These are phyloP conservation scores for Ditula angustiorana DNA, from an alignment of 2,888 invertebrate genomes.

Conservation along the genomic window DNA sequence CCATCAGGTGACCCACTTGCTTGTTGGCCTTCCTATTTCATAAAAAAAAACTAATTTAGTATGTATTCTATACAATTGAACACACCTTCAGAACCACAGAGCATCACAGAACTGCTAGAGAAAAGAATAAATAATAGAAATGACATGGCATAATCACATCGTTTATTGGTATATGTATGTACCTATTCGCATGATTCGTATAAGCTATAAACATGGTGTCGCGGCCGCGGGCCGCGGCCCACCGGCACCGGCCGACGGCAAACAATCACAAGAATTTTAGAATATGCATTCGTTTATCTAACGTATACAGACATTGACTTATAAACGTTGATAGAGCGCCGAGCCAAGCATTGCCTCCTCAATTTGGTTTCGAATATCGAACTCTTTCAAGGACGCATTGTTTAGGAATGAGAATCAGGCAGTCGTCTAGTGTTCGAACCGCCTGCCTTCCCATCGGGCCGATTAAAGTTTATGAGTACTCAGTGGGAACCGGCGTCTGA, in stretches of 20 bases:
- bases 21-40: too few species aligned
- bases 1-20: too few species aligned
- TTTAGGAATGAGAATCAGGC: constrained; percentile 1
- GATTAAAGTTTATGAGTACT: neutral
- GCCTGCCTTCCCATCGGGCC: neutral
- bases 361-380: neutral
- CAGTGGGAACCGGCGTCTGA: neutral
- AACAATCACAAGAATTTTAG: constrained; percentile 38
- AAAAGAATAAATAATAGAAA: constrained; percentile 45
- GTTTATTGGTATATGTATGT: constrained; percentile 61
- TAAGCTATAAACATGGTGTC: constrained; percentile 47
- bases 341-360: constrained; percentile 13
- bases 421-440: neutral
- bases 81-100: neutral
- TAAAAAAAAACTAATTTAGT: too few species aligned
- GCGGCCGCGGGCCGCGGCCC: constrained; percentile 1
- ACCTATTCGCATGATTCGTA: constrained; percentile 57
- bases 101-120: neutral
- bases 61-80: too few species aligned
- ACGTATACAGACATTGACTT: constrained; percentile 15
- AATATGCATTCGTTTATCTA: constrained; percentile 32
- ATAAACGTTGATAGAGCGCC: constrained; percentile 6
- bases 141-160: constrained; percentile 57
- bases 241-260: constrained; percentile 20
- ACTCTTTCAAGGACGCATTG: constrained; percentile 1